Base-by-base conservation (phyloP, 2,888 invertebrate species). In the Eustalomyia histrio region DNA sequence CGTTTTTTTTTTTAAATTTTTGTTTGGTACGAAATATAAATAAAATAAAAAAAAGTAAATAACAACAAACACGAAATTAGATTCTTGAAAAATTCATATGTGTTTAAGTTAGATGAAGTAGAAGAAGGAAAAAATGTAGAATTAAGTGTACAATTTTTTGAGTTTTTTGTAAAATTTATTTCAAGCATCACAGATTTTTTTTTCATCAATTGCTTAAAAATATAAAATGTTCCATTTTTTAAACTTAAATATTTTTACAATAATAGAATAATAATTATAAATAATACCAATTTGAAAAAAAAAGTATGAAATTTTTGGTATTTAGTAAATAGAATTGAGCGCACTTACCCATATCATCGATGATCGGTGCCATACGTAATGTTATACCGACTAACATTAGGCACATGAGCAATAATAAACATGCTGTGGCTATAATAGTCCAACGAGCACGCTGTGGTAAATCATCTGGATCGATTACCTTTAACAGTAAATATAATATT, bases 261-360 rank as follows among this genome's bases (percentile, higher is more conserved):
- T 6, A 29, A 29, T 29, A 29, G 29, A 29, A 55, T 55, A 53
- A 33, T n/a, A 47, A 21, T 12, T 33, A 39, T 57, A 14, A 18
- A 57, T 58, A 61, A 75, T 29, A 14, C 21, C 16, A 33, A 55
- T 35, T 72, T 60, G 10, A 72, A 68, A 74, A 55, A 68, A 74
- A 55, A 47, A 18, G 6, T 50, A 52, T 53, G 35, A 57, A 63
- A 55, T 39, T 57, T 43, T 47, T 64, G 24, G 33, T 67, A 35
- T 29, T 24, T n/a, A 57, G 12, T 43, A 68, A 43, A 5, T 29
- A 24, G 69, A 8, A 10, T 21, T 47, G 10, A n/a, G 17, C 55
- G 60, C 71, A 94, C 96, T 95, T 91, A 97, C 97, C 97, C 95
- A 97, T 96, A 87, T 97, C 97, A 89, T 98, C 97, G 87, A 98